Base-by-base conservation (phyloP, 1,140 invertebrate species). In the Zaprionus ghesquierei region DNA sequence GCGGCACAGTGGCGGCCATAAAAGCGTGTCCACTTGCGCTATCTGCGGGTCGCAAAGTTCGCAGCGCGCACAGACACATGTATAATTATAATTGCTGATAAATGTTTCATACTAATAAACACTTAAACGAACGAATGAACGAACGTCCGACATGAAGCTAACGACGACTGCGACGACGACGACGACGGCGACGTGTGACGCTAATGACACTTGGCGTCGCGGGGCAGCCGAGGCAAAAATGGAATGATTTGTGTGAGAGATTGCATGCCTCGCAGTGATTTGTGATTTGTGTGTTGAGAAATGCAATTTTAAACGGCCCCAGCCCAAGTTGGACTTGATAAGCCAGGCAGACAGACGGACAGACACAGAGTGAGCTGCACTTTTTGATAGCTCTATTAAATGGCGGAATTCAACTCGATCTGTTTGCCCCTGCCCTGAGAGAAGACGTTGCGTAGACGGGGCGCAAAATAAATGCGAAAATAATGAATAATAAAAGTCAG, bases 401-500 rank as follows among this genome's bases (percentile, higher is more conserved):
- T 41, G 66, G 66, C 65, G 65, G 35, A 33, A 23, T 25, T 20
- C 59, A 29, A n/a, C 18, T 20, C 25, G 25, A 13, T 55, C 6
- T 63, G 15, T 6, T 33, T 61, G 20, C 13, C 46, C 22, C 8
- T 35, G 18, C 15, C 35, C 63, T 46, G 59, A n/a, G n/a, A n/a
- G n/a, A 64, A 82, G 65, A 69, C 82, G 71, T 81, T 81, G 59
- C 46, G 59, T 65, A 15, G 38, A 27, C 33, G 50, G 35, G n/a
- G n/a, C n/a, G n/a, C 64, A 50, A 89, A 89, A 89, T 89, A 87
- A 89, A 89, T 89, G 84, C 53, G 84, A 77, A 84, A 75, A 89
- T 89, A 89, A 89, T 89, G 84, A 89, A 89, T 89, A 89, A 89
- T 89, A 89, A 89, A 89, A 89, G 84, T 89, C 84, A 81, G 75